Evolutionary conservation across 64 coral and sea anemone genomes (phyloP), one percentile per base, ranked within the genome.

Genomic region (Dendrophyllia cribrosa): DNA sequence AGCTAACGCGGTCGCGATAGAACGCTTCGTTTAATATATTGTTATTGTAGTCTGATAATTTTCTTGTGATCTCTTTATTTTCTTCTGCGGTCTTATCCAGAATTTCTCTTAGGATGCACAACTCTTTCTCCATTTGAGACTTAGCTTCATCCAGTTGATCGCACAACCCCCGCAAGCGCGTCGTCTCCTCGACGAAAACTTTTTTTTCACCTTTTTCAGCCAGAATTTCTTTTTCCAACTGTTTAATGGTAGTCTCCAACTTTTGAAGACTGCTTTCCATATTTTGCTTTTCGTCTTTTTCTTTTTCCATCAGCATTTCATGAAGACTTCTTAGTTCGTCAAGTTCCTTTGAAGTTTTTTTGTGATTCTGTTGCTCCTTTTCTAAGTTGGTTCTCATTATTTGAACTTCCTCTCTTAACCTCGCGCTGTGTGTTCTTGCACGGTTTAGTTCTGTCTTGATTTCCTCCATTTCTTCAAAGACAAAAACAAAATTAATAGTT

Each of bases 381-480:
- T 92, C 82, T 49, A 92, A 53, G 14, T 50, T 22, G 8, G 46
- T 43, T 26, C 56, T 56, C 3, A 24, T 43, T 6, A 47, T 49
- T 49, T 25, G 14, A 76, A 87, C 52, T 69, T 92, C 80, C 9
- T 87, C 82, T 78, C 91, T n/a, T 19, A 92, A 19, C 56, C 58
- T 92, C 6, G 91, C 91, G 51, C 91, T 92, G 48, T 87, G 72
- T 2, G 59, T 77, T 34, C 91, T 61, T 4, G 82, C 91, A 17
- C 73, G 50, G 21, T 21, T 80, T 7, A 92, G 74, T 51, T 92
- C 91, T 66, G 56, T 77, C 24, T 78, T 87, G 0, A 85, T 92
- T 46, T 77, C 78, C 23, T 92, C 82, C 53, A 86, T 92, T 92
- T 92, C 90, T 92, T 23, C 63, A 92, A 49, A 19, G 17, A 46